phyloP scores from a whole-genome alignment of 2,113 vertebrate genomes.

The Rhizomys pruinosus region DNA sequence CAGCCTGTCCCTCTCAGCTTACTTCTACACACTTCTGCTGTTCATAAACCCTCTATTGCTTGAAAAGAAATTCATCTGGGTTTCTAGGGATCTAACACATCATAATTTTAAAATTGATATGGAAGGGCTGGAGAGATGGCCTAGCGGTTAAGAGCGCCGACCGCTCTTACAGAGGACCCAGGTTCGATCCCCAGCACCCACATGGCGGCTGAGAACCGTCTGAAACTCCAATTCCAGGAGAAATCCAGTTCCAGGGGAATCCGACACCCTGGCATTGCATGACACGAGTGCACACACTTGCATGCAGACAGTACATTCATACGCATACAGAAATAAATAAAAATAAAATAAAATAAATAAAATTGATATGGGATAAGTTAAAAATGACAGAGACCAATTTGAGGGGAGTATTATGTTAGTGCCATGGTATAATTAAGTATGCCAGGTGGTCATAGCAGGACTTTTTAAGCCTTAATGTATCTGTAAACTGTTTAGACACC shows the following conservation, averaged over 20 bases:
- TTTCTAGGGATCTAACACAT: not conserved
- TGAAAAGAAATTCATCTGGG: not conserved
- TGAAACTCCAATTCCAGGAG: too few species aligned
- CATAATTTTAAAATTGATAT: not conserved
- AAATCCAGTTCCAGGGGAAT: too few species aligned
- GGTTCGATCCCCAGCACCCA: too few species aligned
- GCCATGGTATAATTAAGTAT: not conserved
- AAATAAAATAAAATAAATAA: too few species aligned
- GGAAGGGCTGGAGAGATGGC: too few species aligned
- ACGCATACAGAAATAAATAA: too few species aligned
- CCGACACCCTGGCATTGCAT: too few species aligned
- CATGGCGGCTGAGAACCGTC: too few species aligned
- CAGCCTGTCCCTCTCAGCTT: not conserved
- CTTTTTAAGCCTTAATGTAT: not conserved
- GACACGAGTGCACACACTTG: too few species aligned
- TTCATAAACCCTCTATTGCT: not conserved
- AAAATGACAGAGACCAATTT: not conserved
- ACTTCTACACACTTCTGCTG: not conserved
- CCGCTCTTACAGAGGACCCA: too few species aligned
- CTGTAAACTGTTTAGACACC: not conserved
- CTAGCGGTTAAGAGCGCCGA: too few species aligned
- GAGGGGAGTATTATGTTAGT: not conserved
- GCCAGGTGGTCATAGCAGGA: not conserved
- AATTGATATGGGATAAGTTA: not conserved
- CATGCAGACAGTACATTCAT: too few species aligned